Evolutionary conservation across 1,140 invertebrate species (phyloP).

Genomic region (Orchesella cincta): DNA sequence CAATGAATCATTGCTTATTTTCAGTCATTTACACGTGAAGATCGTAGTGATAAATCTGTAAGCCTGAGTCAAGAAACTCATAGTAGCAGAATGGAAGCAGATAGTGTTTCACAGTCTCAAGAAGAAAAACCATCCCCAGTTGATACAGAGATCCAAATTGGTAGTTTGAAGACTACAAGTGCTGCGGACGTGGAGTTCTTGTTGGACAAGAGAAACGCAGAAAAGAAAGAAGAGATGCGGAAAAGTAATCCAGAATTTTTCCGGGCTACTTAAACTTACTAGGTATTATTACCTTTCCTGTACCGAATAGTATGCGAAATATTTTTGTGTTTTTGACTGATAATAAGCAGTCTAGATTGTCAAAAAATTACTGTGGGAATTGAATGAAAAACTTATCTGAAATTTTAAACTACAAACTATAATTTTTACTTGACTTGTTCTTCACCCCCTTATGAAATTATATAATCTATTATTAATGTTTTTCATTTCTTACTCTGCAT

Average conservation of each 20-base stretch:
- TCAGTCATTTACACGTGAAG: background rate
- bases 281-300: background rate
- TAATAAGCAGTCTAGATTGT: too few species aligned
- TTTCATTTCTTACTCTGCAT: too few species aligned
- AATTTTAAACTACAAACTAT: too few species aligned
- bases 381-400: too few species aligned
- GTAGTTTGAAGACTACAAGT: constrained; percentile 35
- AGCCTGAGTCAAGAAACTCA: background rate
- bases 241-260: constrained; percentile 50
- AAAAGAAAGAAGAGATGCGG: constrained; percentile 50
- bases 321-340: background rate
- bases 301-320: too few species aligned
- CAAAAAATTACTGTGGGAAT: too few species aligned
- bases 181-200: constrained; percentile 45
- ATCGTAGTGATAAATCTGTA: background rate
- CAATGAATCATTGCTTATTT: background rate
- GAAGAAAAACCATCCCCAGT: background rate
- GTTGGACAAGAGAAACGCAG: constrained; percentile 46
- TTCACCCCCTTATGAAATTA: too few species aligned
- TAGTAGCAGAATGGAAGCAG: constrained; percentile 16
- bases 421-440: too few species aligned
- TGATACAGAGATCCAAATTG: constrained; percentile 35
- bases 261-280: background rate
- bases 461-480: too few species aligned
- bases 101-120: background rate